Evolutionary conservation across 2,888 invertebrate genomes (phyloP).

Genomic region (Merodon equestris): DNA sequence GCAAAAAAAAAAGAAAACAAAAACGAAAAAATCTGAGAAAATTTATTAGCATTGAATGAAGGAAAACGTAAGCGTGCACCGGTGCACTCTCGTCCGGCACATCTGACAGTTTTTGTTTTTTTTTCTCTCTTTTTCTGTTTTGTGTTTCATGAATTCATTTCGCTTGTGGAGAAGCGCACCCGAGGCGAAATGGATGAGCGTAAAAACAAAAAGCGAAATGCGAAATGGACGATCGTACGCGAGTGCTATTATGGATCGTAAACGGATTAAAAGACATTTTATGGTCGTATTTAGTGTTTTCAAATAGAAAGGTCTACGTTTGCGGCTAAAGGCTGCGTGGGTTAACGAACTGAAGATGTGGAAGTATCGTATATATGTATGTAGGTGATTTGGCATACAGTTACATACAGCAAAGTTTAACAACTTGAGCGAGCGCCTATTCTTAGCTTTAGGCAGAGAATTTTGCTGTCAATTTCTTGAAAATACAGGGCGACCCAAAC

Average conservation of each 20-base stretch:
- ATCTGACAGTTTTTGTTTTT: constrained; percentile 25
- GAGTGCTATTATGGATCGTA: constrained; percentile 9
- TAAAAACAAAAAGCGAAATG: constrained; percentile 3
- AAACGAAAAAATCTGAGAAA: constrained; percentile 34
- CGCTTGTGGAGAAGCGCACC: constrained; percentile 25
- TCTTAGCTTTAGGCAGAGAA: no score
- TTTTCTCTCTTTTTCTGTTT: background rate
- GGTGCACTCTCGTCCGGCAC: constrained; percentile 39
- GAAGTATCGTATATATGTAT: no score
- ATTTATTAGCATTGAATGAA: constrained; percentile 52
- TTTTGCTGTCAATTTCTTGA: no score
- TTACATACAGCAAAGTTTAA: no score
- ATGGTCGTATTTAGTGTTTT: background rate
- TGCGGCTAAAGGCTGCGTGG: no score
- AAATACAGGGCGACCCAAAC: no score
- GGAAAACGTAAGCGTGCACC: constrained; percentile 32
- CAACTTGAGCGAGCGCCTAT: no score
- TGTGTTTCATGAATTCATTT: no score
- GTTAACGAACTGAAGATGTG: no score
- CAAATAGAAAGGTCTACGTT: no score
- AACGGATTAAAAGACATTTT: constrained; percentile 37
- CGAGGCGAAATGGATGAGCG: constrained; percentile 38
- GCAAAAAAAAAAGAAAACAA: constrained; percentile 14
- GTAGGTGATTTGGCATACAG: no score
- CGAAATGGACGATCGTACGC: constrained; percentile 14